These are phyloP conservation scores for Thyatira batis DNA, from an alignment of 2,888 invertebrate species.

Conservation along the genomic window DNA sequence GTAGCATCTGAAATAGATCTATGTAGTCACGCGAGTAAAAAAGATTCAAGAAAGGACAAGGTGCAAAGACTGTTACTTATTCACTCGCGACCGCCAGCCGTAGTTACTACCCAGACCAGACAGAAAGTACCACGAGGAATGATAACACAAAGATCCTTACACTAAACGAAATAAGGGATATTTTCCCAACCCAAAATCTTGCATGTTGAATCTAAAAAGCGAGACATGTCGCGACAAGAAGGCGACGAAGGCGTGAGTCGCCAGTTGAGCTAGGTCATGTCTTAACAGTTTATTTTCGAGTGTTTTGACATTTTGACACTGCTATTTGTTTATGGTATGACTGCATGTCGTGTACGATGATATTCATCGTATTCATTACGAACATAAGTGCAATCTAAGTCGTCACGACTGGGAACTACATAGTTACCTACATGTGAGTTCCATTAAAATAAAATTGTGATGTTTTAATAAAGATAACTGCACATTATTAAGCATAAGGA, in stretches of 20 bases:
- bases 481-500: no score
- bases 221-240: slow-evolving; percentile 32
- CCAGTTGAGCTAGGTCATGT: slow-evolving; percentile 47
- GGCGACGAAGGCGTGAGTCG: slow-evolving; percentile 46
- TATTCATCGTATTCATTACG: background rate
- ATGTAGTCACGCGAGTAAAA: background rate
- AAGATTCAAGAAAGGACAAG: background rate
- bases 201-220: background rate
- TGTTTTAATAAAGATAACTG: no score
- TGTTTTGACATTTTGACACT: slow-evolving; percentile 33
- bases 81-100: background rate
- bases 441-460: no score
- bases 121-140: background rate
- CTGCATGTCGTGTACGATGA: slow-evolving; percentile 21
- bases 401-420: background rate
- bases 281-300: slow-evolving; percentile 39
- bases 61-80: background rate
- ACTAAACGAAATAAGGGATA: background rate
- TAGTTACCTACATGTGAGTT: no score
- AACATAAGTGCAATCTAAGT: background rate
- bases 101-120: background rate
- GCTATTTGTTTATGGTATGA: slow-evolving; percentile 19
- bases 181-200: background rate
- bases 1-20: background rate
- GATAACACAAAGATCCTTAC: background rate